Base-by-base conservation (phyloP, 2,113 vertebrate genomes). In the Limnothrissa miodon region DNA sequence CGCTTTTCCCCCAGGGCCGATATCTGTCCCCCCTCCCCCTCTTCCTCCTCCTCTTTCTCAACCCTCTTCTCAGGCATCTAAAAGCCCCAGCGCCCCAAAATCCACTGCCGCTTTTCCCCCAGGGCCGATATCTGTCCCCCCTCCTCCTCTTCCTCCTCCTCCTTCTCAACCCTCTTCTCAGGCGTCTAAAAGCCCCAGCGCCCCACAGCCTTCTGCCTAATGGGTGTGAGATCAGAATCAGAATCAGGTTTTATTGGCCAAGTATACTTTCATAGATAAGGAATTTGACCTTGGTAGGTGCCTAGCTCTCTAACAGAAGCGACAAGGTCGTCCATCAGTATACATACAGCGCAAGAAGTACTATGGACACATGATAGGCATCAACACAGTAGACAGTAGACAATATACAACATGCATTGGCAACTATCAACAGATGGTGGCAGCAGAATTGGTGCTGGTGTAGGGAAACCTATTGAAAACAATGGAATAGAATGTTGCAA, bases 1-100 rank as follows among this genome's bases (percentile, higher is more conserved):
- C 66, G 86, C 88, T 51, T 87, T 89, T 74, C 19, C 51, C 2
- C 21, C 88, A 91, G 11, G 89, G 89, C 83, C n/a, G n/a, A n/a
- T n/a, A n/a, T n/a, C 6, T 53, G 51, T 23, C 0, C 23, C 51
- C 19, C 17, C 51, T 56, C 48, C 48, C 21, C 48, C 48, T 53
- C 48, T 19, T 53, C 51, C 51, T 56, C 48, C 48, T 53, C 48
- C 48, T 53, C 48, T 19, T 48, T 15, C 46, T 48, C 48, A 15
- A 23, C 51, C n/a, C n/a, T n/a, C 48, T 53, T 19, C 48, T 21
- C 51, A 19, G 2, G 42, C 42, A 42, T 2, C 42, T 42, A 42
- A 42, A 42, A 42, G 42, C 42, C 42, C 42, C 42, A 81, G 82
- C 81, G 84, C 36, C 45, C 83, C 78, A 5, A 88, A 84, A 39